Evolutionary conservation across 1,140 invertebrate genomes (phyloP).

Genomic region (Propsilocerus akamusi): DNA sequence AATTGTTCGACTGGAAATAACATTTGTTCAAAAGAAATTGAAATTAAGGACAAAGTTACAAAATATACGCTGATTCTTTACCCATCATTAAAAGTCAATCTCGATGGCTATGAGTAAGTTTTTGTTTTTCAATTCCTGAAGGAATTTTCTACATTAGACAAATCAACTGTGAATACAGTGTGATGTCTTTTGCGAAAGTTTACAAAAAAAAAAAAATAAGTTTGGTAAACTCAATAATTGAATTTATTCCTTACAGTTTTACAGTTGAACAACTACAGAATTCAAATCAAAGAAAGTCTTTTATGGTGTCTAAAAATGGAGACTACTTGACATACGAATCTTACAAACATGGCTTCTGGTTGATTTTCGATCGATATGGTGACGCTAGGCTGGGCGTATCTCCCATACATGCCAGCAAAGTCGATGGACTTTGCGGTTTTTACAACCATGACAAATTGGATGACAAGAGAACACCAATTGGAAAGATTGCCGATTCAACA

Average conservation of each 20-base stretch:
- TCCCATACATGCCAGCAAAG: conserved; percentile 32
- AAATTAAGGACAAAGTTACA: conserved; percentile 16
- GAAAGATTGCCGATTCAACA: conserved; percentile 34
- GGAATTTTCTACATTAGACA: neutral
- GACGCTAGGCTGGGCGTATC: conserved; percentile 53
- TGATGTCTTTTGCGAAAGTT: too few relatives aligned
- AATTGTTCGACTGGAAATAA: conserved; percentile 29
- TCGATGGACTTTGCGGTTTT: conserved; percentile 63
- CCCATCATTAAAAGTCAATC: conserved; percentile 42
- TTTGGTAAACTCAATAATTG: too few relatives aligned
- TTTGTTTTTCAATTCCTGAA: neutral
- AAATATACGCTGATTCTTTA: conserved; percentile 16
- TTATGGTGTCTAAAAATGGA: conserved; percentile 45
- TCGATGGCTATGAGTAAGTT: conserved; percentile 32
- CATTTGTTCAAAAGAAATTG: conserved; percentile 34
- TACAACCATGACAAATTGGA: conserved; percentile 43
- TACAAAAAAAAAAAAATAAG: too few relatives aligned
- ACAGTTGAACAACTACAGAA: conserved; percentile 45
- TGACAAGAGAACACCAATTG: conserved; percentile 50
- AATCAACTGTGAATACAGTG: too few relatives aligned
- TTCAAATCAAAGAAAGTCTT: conserved; percentile 38
- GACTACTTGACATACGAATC: conserved; percentile 46
- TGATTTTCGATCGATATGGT: conserved; percentile 43
- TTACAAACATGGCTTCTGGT: conserved; percentile 47
- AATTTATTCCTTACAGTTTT: conserved; percentile 26